Conservation (phyloP, 2,888 invertebrate species). For the Atrina japonica region DNA sequence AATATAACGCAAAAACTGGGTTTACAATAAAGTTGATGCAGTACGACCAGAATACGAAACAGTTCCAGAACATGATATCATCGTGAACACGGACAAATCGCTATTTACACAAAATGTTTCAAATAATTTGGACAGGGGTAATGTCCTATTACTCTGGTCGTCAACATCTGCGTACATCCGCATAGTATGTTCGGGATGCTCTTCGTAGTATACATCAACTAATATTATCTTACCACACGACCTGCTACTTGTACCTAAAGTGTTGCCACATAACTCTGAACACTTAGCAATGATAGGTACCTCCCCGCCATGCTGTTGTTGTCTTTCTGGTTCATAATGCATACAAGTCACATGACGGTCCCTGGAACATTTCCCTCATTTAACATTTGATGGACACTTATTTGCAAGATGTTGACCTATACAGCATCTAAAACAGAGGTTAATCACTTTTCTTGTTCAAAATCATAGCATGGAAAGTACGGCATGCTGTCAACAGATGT, state of each 20-base stretch:
- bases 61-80: conserved; percentile 31
- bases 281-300: not conserved
- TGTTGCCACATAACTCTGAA: conserved; percentile 9
- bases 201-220: conserved; percentile 26
- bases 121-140: conserved; percentile 33
- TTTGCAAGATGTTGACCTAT: conserved; percentile 9
- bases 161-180: conserved; percentile 35
- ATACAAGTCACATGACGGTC: conserved; percentile 11
- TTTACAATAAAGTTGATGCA: conserved; percentile 22
- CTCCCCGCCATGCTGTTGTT: conserved; percentile 8
- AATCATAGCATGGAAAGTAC: not conserved
- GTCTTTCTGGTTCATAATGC: not conserved
- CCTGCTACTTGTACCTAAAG: not conserved
- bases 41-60: conserved; percentile 20
- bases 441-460: not conserved
- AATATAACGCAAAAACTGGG: not conserved
- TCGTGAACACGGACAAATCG: conserved; percentile 13
- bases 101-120: conserved; percentile 23
- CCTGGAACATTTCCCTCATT: conserved; percentile 11
- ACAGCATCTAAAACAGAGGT: conserved; percentile 15
- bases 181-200: not conserved
- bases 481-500: conserved; percentile 5
- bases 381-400: conserved; percentile 10
- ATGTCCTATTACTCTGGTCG: conserved; percentile 39
- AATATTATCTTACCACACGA: conserved; percentile 33